phyloP scores from a whole-genome alignment of 2,888 invertebrate genomes.

The Cantharis rustica region DNA sequence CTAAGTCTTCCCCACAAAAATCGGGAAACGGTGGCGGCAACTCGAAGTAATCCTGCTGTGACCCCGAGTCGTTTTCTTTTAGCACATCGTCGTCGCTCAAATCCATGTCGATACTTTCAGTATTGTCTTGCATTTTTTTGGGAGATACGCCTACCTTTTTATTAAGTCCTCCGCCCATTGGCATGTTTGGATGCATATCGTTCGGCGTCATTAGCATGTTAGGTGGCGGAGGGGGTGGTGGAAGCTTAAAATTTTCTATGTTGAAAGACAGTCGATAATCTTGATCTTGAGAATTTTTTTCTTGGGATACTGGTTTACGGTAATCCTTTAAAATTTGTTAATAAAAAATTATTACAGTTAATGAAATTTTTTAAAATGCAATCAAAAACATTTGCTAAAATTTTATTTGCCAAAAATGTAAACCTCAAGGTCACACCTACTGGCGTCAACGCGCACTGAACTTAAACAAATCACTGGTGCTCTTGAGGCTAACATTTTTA shows the following conservation, averaged over 20 bases:
- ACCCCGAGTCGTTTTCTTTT: conserved; percentile 30
- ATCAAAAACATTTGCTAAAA: neutral
- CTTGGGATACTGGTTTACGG: conserved; percentile 27
- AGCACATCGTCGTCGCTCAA: conserved; percentile 76
- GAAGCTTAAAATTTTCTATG: conserved; percentile 48
- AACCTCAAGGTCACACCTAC: neutral
- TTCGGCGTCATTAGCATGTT: conserved; percentile 34
- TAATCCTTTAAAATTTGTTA: conserved; percentile 36
- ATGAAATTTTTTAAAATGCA: neutral
- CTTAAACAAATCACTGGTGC: neutral
- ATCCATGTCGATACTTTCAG: conserved; percentile 85
- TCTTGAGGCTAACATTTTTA: neutral
- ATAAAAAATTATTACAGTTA: neutral
- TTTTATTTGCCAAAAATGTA: neutral
- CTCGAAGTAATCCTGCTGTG: conserved; percentile 33
- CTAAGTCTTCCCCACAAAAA: conserved; percentile 48
- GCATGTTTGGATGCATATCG: neutral
- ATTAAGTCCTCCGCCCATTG: conserved; percentile 4
- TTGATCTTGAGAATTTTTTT: conserved; percentile 40
- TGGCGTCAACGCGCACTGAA: neutral
- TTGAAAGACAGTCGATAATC: conserved; percentile 51
- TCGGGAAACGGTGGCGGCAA: conserved; percentile 55
- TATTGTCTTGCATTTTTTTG: conserved; percentile 63
- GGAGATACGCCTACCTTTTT: conserved; percentile 32
- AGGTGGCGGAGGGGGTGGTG: conserved; percentile 60